Conservation (phyloP, 37 sponge, comb jelly and placozoan genomes). For the Agelas oroides region DNA sequence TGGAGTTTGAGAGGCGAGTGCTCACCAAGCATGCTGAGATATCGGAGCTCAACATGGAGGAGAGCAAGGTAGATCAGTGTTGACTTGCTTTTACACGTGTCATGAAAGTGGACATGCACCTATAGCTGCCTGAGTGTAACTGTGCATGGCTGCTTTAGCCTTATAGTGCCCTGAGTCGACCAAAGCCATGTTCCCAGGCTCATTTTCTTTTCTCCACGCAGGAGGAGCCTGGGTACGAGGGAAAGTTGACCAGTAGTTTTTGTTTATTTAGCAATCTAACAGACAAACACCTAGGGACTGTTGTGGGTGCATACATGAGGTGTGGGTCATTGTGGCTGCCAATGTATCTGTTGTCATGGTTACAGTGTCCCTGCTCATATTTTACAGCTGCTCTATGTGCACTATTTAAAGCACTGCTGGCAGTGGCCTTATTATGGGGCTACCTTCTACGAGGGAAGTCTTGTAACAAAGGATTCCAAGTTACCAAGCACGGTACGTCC, state of each 20-base stretch:
- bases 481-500: conserved; percentile 8
- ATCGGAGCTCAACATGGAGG: conserved; percentile 19
- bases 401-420: conserved; percentile 78
- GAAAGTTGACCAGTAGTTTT: too few relatives aligned
- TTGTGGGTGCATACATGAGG: too few relatives aligned
- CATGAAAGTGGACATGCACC: background rate
- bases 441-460: conserved; percentile 38
- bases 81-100: background rate
- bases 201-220: too few relatives aligned
- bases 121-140: background rate
- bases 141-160: too few relatives aligned
- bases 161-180: too few relatives aligned
- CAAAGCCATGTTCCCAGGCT: too few relatives aligned
- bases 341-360: too few relatives aligned
- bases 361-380: too few relatives aligned
- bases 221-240: too few relatives aligned
- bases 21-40: conserved; percentile 46
- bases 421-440: conserved; percentile 92
- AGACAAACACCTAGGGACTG: too few relatives aligned
- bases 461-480: conserved; percentile 25
- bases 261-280: too few relatives aligned
- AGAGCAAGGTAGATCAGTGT: conserved; percentile 1
- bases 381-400: conserved; percentile 43
- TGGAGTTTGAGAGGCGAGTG: conserved; percentile 45
- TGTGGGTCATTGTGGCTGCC: too few relatives aligned